Base-by-base conservation (phyloP, 2,888 invertebrate genomes). In the Pollenia angustigena region DNA sequence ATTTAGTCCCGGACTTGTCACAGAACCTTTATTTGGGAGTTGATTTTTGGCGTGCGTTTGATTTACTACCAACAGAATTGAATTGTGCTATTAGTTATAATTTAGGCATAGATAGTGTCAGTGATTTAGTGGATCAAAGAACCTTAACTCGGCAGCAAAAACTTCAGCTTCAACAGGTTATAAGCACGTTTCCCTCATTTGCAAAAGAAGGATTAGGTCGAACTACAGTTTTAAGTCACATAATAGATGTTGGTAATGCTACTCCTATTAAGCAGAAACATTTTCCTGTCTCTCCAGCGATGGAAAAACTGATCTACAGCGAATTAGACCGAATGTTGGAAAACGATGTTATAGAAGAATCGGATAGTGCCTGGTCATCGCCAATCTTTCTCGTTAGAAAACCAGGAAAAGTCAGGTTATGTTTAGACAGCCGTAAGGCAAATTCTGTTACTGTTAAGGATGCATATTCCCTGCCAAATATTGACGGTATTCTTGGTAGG, bases 261-360 rank as follows among this genome's bases (percentile, higher is more conserved):
- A 74, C 81, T 9, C 88, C 88, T 1, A 78, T 89, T 2, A 89
- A 88, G 69, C 87, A 88, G 50, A 62, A 89, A 1, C 86, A 88
- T 42, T 87, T 82, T 74, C 87, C 88, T 0, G 81, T 88, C 9
- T 75, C 74, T 48, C 74, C 60, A 10, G 64, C 76, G 18, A 76
- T 76, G 52, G 76, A 76, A 54, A 81, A 81, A 14, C 46, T 88
- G 18, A 68, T 88, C 7, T 81, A 85, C 54, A 68, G 79, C 11
- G 91, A 91, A 78, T 88, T 92, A 1, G 90, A 91, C 54, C 68
- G 90, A 3, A 92, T 92, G 91, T 40, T 92, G 7, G 58, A 48
- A 2, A 68, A 88, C 2, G 90, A 88, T 7, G 88, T 92, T 0
- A 89, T 92, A 2, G 90, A 91, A 56, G 89, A 88, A 18, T 90